Percentiles rank a stretch among this genome's conserved stretches.
Evolutionary conservation across 2,888 invertebrate species (phyloP).

Genomic region (Hirtodrosophila confusa): DNA sequence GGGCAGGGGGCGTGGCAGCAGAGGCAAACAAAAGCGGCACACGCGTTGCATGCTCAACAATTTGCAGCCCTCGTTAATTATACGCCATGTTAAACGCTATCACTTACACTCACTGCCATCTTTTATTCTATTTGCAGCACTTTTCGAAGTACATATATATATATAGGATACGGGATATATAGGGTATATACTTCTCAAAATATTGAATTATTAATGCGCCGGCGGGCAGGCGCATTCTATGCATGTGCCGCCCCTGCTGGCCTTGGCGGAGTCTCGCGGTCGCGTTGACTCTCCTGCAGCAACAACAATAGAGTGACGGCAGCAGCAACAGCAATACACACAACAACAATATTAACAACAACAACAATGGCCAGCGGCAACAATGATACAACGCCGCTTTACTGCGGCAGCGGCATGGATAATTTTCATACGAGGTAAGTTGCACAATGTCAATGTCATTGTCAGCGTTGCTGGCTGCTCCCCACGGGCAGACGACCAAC

Average conservation of each 20-base stretch:
- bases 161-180: conserved; percentile 13
- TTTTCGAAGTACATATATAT: background rate
- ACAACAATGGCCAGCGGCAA: conserved; percentile 59
- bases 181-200: conserved; percentile 10
- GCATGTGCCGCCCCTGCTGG: conserved; percentile 35
- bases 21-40: conserved; percentile 5
- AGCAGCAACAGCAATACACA: conserved; percentile 32
- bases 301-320: conserved; percentile 15
- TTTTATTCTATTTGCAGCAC: conserved; percentile 51
- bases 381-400: conserved; percentile 75
- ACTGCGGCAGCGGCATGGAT: conserved; percentile 81
- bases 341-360: conserved; percentile 38
- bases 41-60: conserved; percentile 41
- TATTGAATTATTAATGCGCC: conserved; percentile 66
- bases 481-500: conserved; percentile 36
- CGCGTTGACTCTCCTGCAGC: conserved; percentile 37
- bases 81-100: conserved; percentile 26
- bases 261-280: conserved; percentile 50
- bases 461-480: conserved; percentile 12
- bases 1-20: background rate
- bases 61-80: conserved; percentile 41
- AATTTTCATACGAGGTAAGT: conserved; percentile 82
- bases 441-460: conserved; percentile 43
- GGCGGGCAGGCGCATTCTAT: conserved; percentile 29
- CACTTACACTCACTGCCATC: background rate